Base-by-base conservation (phyloP, 2,888 invertebrate genomes). In the Mythimna pallens region DNA sequence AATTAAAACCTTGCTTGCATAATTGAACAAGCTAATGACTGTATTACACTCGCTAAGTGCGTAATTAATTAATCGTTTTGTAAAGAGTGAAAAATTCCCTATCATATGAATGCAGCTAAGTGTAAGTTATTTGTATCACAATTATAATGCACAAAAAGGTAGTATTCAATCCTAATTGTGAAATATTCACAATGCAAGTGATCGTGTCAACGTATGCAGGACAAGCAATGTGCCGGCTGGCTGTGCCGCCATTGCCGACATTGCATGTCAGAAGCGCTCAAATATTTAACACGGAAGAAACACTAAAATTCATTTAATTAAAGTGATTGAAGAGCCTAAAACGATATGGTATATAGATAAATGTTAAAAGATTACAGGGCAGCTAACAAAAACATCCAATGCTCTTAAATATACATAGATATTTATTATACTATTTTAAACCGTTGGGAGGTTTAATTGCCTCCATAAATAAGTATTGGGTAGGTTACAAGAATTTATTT, bases 1-100 rank as follows among this genome's bases (percentile, higher is more conserved):
- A 85, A 82, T 80, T 69, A 65, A 78, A 81, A 36, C 68, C 69
- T 74, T 73, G 68, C 66, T 34, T 77, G 40, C 47, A 20, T 77
- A 61, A 70, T 68, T 75, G n/a, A 40, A 40, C 30, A 30, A 30
- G 17, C 50, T 68, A 76, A 76, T 61, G 20, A 55, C n/a, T 76
- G 3, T n/a, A 43, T 52, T 43, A 76, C 47, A 36, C 40, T 34
- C 36, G 0, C 8, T 22, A 76, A 61, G 9, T 61, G 30, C 7
- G n/a, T n/a, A n/a, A n/a, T 30, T 30, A 59, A 36, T 52, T 22
- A 36, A 7, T 17, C 8, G 43, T 43, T 59, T 50, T 34, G 20
- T 47, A 67, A 30, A 20, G 8, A 75, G 17, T 58, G n/a, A 75
- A 58, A 58, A 36, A 20, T 40, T 20, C 17, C 0, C 25, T 25